Base-by-base conservation (phyloP, 2,113 vertebrate species). In the Caracal caracal region DNA sequence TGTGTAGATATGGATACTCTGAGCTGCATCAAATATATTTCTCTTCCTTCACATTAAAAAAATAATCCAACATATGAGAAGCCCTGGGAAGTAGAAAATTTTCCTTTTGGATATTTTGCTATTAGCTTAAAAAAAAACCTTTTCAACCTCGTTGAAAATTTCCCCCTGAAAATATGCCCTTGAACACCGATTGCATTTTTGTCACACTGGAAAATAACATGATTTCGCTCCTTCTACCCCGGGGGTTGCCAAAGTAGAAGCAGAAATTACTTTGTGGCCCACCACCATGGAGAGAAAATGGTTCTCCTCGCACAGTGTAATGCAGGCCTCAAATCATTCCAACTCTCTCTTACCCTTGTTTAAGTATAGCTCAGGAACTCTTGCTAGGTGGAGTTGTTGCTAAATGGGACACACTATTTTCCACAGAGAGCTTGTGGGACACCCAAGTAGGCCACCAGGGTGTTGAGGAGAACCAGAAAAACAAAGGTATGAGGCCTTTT, bases 371-470 rank as follows among this genome's bases (percentile, higher is more conserved):
- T 65, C 90, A 83, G 95, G 94, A 95, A 81, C 73, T 90, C n/a
- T 15, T 87, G 90, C 80, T 59, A 97, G 97, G 97, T 90, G 96
- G 90, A 93, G 96, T 71, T 82, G 78, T 95, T 97, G 88, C 97
- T 97, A 97, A 97, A 97, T 96, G 92, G n/a, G 88, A 96, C 61
- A 37, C 28, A 47, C 94, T 95, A 66, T 97, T 97, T 97, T 97
- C 92, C 93, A 96, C 92, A 35, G 56, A 97, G 92, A 95, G 94
- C 87, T 71, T 97, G 94, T 97, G 96, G 97, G 97, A 98, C 98
- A 98, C 97, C 98, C 96, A 98, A 98, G 97, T 96, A 97, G 98
- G 97, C 97, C 97, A 98, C 98, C 96, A 93, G 90, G 28, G 96
- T 96, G 90, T 82, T 97, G 93, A 68, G 95, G 88, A 97, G 95